A percentile compares a stretch with the other conserved stretches of the same genome.
These are phyloP conservation scores for Tyria jacobaeae DNA, from an alignment of 2,888 invertebrate genomes.

Conservation along the genomic window DNA sequence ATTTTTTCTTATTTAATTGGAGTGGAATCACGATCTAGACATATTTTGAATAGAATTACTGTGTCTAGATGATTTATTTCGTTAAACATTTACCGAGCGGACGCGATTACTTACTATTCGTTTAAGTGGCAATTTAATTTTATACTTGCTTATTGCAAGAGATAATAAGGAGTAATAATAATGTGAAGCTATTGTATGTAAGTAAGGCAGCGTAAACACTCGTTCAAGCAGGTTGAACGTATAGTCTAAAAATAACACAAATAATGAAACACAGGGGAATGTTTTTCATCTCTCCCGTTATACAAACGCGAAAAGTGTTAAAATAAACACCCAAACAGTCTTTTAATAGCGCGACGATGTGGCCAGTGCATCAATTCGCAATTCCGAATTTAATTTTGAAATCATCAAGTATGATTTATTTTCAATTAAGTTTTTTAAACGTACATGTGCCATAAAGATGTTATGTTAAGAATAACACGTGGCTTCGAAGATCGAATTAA, in stretches of 20 bases:
- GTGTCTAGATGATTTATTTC: conserved; percentile 6
- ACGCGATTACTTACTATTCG: conserved; percentile 32
- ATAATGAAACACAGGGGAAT: conserved; percentile 86
- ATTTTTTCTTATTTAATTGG: conserved; percentile 65
- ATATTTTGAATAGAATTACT: conserved; percentile 5
- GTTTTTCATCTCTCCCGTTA: conserved; percentile 85
- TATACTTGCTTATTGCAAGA: conserved; percentile 40
- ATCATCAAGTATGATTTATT: conserved; percentile 77
- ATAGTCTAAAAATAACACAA: conserved; percentile 83
- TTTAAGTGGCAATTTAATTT: conserved; percentile 26
- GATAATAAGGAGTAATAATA: conserved; percentile 69
- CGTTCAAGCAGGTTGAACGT: conserved; percentile 82
- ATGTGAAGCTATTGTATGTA: conserved; percentile 78
- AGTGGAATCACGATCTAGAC: conserved; percentile 59
- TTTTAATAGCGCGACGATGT: conserved; percentile 83
- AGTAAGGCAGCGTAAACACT: conserved; percentile 80
- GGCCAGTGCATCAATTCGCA: conserved; percentile 81
- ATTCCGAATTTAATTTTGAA: conserved; percentile 75
- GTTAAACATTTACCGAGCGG: conserved; percentile 58
- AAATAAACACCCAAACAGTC: conserved; percentile 84
- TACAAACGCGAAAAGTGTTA: conserved; percentile 85
- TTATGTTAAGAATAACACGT: conserved; percentile 62
- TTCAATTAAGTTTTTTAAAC: conserved; percentile 61
- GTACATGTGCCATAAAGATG: conserved; percentile 72
- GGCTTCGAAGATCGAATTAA: conserved; percentile 59